phyloP scores from a whole-genome alignment of 2,113 vertebrate genomes.

The Pipra filicauda region DNA sequence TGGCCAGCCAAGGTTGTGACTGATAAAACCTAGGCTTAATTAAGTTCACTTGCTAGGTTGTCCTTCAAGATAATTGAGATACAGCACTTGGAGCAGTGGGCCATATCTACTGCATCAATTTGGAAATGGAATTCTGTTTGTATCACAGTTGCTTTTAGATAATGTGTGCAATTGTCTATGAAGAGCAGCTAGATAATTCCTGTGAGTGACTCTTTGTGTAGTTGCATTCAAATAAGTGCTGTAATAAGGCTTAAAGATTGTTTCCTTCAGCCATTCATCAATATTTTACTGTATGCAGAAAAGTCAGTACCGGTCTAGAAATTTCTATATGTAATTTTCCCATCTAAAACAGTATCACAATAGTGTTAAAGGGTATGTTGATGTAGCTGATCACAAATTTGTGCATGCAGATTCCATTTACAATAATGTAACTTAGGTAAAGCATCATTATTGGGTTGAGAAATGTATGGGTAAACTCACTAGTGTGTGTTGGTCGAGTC shows the following conservation, averaged over 20 bases:
- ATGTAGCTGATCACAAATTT: neutral
- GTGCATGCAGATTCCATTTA: neutral
- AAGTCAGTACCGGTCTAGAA: neutral
- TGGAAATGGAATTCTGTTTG: slow-evolving; percentile 49
- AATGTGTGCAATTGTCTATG: slow-evolving; percentile 69
- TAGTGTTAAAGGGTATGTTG: neutral
- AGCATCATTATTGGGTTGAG: neutral
- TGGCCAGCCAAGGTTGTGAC: slow-evolving; percentile 1
- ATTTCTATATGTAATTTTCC: slow-evolving; percentile 12
- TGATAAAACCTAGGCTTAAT: slow-evolving; percentile 50
- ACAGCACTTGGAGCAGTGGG: slow-evolving; percentile 14
- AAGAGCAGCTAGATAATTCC: slow-evolving; percentile 61
- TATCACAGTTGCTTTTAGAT: slow-evolving; percentile 50
- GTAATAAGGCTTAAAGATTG: slow-evolving; percentile 49
- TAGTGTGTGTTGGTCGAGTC: neutral
- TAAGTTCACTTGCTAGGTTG: slow-evolving; percentile 49
- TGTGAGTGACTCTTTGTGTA: slow-evolving; percentile 32
- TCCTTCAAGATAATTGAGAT: slow-evolving; percentile 63
- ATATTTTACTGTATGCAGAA: slow-evolving; percentile 45
- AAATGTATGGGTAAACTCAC: neutral
- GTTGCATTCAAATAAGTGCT: slow-evolving; percentile 51
- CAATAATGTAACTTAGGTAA: neutral
- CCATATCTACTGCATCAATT: slow-evolving; percentile 32
- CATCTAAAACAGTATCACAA: neutral
- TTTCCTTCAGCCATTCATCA: slow-evolving; percentile 46